Percentiles rank a stretch among this genome's conserved stretches.
These are phyloP conservation scores for Meloe dianella DNA, from an alignment of 2,888 invertebrate species.

Conservation along the genomic window DNA sequence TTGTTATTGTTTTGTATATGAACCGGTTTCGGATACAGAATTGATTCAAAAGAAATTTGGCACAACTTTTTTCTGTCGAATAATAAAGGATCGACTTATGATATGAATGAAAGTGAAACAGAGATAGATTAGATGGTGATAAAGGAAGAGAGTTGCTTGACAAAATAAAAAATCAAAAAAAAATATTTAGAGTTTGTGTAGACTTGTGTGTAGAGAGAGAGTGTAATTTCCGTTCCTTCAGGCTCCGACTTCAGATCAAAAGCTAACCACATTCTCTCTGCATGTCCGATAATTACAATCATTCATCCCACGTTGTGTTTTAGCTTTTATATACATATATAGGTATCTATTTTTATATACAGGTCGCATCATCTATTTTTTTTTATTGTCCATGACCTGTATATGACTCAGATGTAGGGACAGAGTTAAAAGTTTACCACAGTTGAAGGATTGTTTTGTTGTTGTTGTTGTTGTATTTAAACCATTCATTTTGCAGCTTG, in stretches of 20 bases:
- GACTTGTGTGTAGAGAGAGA: slow-evolving; percentile 54
- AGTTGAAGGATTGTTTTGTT: neutral
- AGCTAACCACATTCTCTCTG: slow-evolving; percentile 32
- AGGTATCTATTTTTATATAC: no score
- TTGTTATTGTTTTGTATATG: no score
- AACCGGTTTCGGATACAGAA: no score
- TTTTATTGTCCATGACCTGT: neutral
- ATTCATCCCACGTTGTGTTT: slow-evolving; percentile 29
- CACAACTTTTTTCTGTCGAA: no score
- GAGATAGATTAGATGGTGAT: neutral
- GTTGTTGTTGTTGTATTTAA: neutral
- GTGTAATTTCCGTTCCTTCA: slow-evolving; percentile 28
- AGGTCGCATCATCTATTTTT: neutral
- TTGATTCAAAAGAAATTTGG: no score
- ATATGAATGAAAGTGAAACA: no score
- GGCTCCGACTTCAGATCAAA: slow-evolving; percentile 31
- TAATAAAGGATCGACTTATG: no score
- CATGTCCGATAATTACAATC: slow-evolving; percentile 32
- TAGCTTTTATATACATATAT: neutral
- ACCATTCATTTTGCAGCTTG: neutral
- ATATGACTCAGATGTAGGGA: no score
- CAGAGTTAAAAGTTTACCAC: neutral
- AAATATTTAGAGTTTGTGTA: neutral
- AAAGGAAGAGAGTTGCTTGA: neutral
- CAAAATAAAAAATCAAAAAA: no score